phyloP scores from a whole-genome alignment of 1,140 invertebrate genomes.

The Cyphomyrmex costatus region DNA sequence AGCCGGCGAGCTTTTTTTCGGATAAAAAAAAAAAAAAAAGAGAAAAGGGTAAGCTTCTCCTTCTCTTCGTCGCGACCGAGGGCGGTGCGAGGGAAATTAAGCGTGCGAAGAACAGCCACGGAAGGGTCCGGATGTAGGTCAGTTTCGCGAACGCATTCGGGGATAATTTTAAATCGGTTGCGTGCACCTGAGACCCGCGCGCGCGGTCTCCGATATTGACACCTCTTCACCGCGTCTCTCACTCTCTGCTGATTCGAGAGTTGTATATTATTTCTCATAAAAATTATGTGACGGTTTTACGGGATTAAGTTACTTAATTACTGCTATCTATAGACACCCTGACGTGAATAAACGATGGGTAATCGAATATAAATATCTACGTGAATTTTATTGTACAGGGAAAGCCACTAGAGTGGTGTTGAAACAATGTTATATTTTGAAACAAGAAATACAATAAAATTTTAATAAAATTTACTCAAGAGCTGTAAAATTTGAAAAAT shows the following conservation, averaged over 20 bases:
- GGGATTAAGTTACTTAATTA: background rate
- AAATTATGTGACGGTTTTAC: background rate
- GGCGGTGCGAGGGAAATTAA: constrained; percentile 62
- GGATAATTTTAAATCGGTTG: constrained; percentile 62
- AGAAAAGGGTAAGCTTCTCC: constrained; percentile 18
- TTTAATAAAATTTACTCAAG: no score
- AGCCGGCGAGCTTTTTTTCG: constrained; percentile 33
- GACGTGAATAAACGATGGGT: background rate
- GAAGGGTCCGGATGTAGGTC: constrained; percentile 69
- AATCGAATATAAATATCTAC: background rate
- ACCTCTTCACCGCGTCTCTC: background rate
- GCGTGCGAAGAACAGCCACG: constrained; percentile 38
- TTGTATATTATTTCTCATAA: constrained; percentile 12
- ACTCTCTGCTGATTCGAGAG: constrained; percentile 20
- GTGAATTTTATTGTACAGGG: background rate
- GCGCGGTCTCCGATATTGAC: constrained; percentile 37
- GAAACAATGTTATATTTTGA: no score
- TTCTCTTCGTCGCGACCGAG: background rate
- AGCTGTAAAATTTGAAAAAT: no score
- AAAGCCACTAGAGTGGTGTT: no score
- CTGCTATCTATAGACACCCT: background rate
- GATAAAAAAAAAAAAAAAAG: background rate
- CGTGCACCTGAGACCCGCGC: constrained; percentile 36
- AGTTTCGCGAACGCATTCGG: constrained; percentile 68
- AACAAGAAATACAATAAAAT: no score